A percentile compares a stretch with the other conserved stretches of the same genome.
Conservation (phyloP, 2,888 invertebrate genomes). For the Drosophila borborema region DNA sequence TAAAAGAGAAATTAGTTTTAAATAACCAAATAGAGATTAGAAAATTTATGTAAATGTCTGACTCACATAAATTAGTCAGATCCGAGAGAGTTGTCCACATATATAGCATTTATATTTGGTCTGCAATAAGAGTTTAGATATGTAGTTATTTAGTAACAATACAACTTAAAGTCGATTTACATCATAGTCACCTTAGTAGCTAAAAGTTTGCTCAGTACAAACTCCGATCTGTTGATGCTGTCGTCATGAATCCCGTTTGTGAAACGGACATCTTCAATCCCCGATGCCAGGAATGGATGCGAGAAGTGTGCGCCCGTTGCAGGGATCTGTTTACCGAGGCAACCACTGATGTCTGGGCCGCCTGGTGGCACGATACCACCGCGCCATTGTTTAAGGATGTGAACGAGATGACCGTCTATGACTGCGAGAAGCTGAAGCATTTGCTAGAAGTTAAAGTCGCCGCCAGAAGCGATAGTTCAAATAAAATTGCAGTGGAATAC, state of each 20-base stretch:
- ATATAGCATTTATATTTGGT: neutral
- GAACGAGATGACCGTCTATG: constrained; percentile 49
- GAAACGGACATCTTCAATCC: neutral
- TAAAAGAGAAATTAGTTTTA: no score
- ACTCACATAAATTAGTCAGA: neutral
- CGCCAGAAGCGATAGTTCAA: neutral
- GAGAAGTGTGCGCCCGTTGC: neutral
- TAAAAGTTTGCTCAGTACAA: neutral
- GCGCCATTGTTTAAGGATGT: constrained; percentile 54
- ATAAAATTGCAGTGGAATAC: neutral
- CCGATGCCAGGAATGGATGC: constrained; percentile 1
- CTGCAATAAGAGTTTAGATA: neutral
- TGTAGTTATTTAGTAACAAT: neutral
- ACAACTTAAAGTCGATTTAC: neutral
- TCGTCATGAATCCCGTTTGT: neutral
- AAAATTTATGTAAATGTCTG: no score
- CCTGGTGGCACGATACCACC: constrained; percentile 5
- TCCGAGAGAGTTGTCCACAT: neutral
- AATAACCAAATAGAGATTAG: no score
- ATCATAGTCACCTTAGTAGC: constrained; percentile 2
- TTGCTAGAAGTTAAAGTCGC: constrained; percentile 35
- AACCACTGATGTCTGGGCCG: neutral
- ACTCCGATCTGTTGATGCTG: neutral
- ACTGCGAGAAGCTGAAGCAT: constrained; percentile 58
- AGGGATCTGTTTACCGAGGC: constrained; percentile 1